Evolutionary conservation across 1,140 invertebrate species (phyloP), one percentile per base, ranked within the genome.

Genomic region (Ips nitidus): DNA sequence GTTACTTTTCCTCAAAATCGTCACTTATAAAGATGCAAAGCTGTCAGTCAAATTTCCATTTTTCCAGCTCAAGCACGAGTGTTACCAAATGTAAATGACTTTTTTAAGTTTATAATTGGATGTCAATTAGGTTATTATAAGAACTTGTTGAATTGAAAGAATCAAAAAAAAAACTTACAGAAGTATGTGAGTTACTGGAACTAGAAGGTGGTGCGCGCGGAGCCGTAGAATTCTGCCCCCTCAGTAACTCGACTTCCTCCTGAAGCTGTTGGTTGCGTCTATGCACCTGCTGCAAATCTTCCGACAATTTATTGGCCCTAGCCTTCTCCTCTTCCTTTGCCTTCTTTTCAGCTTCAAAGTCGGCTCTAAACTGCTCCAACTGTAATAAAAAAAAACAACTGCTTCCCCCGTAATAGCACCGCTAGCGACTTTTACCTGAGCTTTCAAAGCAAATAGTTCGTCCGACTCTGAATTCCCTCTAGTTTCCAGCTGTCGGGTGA

Each of bases 191-290:
- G 4, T 47, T 47, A 47, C 4, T 5, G n/a, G n/a, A 47, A 5
- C 4, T 5, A 47, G 4, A 47, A 47, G 4, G 45, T 55, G 36
- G 36, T 55, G 7, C 36, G 52, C 36, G 52, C 52, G 22, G 22
- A 22, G 22, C 22, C 22, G 22, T n/a, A 59, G 8, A 8, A 41
- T 59, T 43, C 1, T 47, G 8, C 0, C 38, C 68, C 60, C 74
- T 60, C 53, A 76, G 64, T 8, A 60, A 41, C 55, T 78, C 77
- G 50, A 76, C 71, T 72, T 78, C 76, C 52, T 74, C 75, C 36
- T 73, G 69, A 36, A 78, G 43, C 41, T 78, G 76, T 53, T 74
- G 71, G 67, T 78, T 78, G 63, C 77, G 73, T 67, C 72, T 71
- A 5, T 76, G 75, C 42, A 78, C 67, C 41, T 71, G 66, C 47